Percentiles rank a stretch among this genome's conserved stretches.
Evolutionary conservation across 2,888 invertebrate species (phyloP).

Genomic region (Oxycera nigricornis): DNA sequence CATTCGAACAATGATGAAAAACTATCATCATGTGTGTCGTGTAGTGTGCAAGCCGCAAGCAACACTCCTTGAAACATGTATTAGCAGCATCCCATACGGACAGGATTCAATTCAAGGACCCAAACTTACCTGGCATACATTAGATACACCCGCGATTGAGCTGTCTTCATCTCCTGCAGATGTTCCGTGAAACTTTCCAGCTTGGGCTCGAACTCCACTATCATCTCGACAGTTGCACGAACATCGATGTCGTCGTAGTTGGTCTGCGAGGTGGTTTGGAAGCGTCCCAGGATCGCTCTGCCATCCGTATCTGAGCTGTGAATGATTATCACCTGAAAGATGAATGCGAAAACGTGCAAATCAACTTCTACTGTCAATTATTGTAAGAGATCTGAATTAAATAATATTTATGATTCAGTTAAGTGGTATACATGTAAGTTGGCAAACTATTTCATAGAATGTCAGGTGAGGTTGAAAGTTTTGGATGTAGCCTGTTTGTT

Average conservation of each 20-base stretch:
- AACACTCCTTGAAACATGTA: no score
- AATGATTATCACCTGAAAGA: slow-evolving; percentile 79
- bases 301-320: slow-evolving; percentile 97
- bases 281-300: slow-evolving; percentile 87
- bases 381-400: not conserved
- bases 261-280: slow-evolving; percentile 92
- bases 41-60: no score
- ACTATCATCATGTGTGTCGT: no score
- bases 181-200: slow-evolving; percentile 83
- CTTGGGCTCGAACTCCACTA: slow-evolving; percentile 92
- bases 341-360: not conserved
- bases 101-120: not conserved
- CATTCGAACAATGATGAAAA: no score
- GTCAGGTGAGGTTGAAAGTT: no score
- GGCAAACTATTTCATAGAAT: not conserved
- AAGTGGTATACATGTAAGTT: not conserved
- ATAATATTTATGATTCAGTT: not conserved
- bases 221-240: slow-evolving; percentile 90
- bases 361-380: not conserved
- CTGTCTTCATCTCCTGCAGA: slow-evolving; percentile 79
- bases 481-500: no score
- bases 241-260: slow-evolving; percentile 91
- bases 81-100: no score
- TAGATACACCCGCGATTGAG: slow-evolving; percentile 89
- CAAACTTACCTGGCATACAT: slow-evolving; percentile 86